These are phyloP conservation scores for Rhinoptilus africanus DNA, from an alignment of 2,113 vertebrate genomes.

Conservation along the genomic window DNA sequence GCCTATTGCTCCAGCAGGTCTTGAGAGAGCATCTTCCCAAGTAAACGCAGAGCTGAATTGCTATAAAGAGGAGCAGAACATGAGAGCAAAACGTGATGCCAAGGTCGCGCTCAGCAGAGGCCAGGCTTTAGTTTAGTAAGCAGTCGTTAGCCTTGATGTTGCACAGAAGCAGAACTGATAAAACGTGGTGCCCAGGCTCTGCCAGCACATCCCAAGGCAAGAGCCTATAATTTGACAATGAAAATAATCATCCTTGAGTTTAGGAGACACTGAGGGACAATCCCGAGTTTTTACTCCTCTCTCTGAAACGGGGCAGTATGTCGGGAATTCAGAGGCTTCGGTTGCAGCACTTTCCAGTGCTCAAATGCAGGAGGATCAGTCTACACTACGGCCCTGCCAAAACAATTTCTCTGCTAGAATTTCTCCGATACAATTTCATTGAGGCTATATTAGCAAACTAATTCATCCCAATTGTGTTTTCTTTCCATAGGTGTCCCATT, in stretches of 20 bases:
- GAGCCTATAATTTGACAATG: not conserved
- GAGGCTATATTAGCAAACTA: not conserved
- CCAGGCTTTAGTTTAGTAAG: not conserved
- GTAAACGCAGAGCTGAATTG: not conserved
- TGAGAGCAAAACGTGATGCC: not conserved
- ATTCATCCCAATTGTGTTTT: not conserved
- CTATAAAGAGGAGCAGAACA: not conserved
- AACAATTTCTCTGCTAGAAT: not conserved
- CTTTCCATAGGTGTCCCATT: not conserved
- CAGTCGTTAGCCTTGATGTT: not conserved
- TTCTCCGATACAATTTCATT: not conserved
- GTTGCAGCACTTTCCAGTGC: not conserved
- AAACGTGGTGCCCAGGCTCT: not conserved
- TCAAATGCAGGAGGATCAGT: not conserved
- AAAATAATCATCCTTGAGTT: not conserved
- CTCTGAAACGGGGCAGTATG: not conserved
- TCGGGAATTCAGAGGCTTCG: not conserved
- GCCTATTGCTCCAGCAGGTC: not conserved
- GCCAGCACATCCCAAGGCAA: not conserved
- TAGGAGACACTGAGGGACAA: not conserved
- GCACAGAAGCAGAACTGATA: not conserved
- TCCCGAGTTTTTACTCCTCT: not conserved
- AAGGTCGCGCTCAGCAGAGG: not conserved
- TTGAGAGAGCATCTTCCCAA: not conserved
- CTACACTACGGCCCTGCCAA: rapidly evolving